These are phyloP conservation scores for Setipinna tenuifilis DNA, from an alignment of 2,797 vertebrate species.

Conservation along the genomic window DNA sequence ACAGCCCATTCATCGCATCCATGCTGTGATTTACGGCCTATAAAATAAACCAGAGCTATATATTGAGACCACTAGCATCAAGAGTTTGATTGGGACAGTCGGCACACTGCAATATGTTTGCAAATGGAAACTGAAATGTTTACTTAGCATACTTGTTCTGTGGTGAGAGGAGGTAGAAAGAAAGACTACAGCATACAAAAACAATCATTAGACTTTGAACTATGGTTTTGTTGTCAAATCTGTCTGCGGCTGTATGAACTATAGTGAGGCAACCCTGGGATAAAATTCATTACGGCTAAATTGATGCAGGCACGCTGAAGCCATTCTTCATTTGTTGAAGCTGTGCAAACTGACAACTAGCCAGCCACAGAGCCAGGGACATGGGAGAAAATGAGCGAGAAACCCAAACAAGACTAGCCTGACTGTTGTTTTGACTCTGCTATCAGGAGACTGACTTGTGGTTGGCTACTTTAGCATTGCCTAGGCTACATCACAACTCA, in stretches of 20 bases:
- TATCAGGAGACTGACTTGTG: background rate
- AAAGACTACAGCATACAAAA: too few species aligned
- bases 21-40: background rate
- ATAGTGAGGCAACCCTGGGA: background rate
- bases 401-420: background rate
- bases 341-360: background rate
- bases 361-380: background rate
- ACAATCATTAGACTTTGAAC: background rate
- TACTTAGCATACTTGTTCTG: too few species aligned
- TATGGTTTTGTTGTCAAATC: background rate
- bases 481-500: too few species aligned
- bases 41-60: background rate
- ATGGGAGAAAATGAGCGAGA: background rate
- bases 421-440: background rate
- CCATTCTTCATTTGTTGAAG: background rate
- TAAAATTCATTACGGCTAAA: background rate
- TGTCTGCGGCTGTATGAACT: background rate
- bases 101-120: background rate
- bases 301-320: background rate
- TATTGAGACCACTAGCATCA: background rate
- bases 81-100: background rate
- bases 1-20: background rate
- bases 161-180: too few species aligned
- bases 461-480: background rate
- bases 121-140: background rate